Base-by-base conservation (phyloP, 2,797 vertebrate genomes). In the Podargus strigoides region DNA sequence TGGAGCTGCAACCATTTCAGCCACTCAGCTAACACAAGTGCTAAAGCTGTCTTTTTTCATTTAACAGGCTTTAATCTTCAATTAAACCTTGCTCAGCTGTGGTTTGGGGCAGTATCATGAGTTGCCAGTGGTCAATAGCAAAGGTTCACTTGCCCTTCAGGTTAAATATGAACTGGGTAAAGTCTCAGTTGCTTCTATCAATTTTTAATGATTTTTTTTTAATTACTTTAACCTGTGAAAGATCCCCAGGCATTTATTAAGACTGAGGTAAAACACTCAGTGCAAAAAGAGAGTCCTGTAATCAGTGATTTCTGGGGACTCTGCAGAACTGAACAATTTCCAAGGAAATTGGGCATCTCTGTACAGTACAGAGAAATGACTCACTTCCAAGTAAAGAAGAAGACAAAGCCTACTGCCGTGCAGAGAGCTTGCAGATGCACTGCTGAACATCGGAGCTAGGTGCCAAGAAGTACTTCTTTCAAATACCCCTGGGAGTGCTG, bases 341-440 rank as follows among this genome's bases (percentile, higher is more conserved):
- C 75, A 89, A 92, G 80, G 86, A 95, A 90, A 87, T 69, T 58
- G 41, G 80, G 90, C 87, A 93, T 80, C 90, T 93, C 82, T 56
- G 60, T 70, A 34, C 39, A 63, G 90, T 46, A 91, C 79, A 80
- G 88, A 92, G 90, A 95, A 95, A 85, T 95, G 79, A 95, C 44
- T 96, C 94, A 94, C 79, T 94, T 92, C 94, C 90, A 88, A 2
- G 44, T n/a, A 10, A 62, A 76, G 58, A 55, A 76, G 58, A 55
- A 86, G 94, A 92, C 77, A 83, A 95, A 93, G 83, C 79, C 32
- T 59, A 23, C 42, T 76, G 87, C 85, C 7, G 0, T 56, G 90
- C 93, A 67, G 79, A 47, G 63, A 89, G 87, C 89, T 47, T 89
- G 95, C 93, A 91, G 74, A 92, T 81, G 91, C 70, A 60, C 63